Evolutionary conservation across 2,888 invertebrate species (phyloP), one percentile per base, ranked within the genome.

Genomic region (Megalurothrips usitatus): DNA sequence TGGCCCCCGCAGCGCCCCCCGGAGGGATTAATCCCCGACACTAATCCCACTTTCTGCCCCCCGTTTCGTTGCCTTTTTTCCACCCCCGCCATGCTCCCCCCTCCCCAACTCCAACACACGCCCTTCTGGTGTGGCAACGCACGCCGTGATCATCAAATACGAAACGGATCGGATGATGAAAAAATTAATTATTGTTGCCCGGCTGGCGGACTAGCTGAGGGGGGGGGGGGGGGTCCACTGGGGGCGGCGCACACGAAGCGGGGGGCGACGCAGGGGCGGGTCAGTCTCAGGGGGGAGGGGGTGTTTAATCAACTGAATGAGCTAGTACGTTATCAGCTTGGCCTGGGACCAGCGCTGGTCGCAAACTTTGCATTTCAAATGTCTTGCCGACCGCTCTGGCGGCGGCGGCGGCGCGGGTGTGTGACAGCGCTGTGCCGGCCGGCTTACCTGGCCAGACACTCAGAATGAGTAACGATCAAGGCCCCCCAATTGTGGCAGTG

Each of bases 291-390:
- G 3, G 34, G 34, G 34, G 34, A 2, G 2, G 23, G 68, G 26
- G 68, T 75, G 68, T 75, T 75, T 75, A 75, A 75, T 75, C 68
- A 75, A 75, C 68, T 75, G 68, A 75, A 75, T 75, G 68, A 75
- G 68, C 68, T 75, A 26, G 68, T 75, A 75, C 68, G 68, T 75
- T 75, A 75, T 75, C 68, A 75, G 68, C 26, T 75, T 75, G 68
- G 68, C 19, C 14, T 17, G 58, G 68, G 68, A 75, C 68, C 68
- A n/a, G 23, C 26, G 68, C 23, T 26, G 23, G 68, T 23, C 68
- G 68, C 68, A 75, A 75, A 75, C 68, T 75, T 75, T 75, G 68
- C 68, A 75, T 75, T 75, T 75, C 68, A 75, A 75, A 75, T 75
- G 68, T 75, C 68, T 75, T 75, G 68, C 68, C 34, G 34, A 43